A percentile compares a stretch with the other conserved stretches of the same genome.
Evolutionary conservation across 2,797 vertebrate species (phyloP).

Genomic region (Parauchenoglanis punctatus): DNA sequence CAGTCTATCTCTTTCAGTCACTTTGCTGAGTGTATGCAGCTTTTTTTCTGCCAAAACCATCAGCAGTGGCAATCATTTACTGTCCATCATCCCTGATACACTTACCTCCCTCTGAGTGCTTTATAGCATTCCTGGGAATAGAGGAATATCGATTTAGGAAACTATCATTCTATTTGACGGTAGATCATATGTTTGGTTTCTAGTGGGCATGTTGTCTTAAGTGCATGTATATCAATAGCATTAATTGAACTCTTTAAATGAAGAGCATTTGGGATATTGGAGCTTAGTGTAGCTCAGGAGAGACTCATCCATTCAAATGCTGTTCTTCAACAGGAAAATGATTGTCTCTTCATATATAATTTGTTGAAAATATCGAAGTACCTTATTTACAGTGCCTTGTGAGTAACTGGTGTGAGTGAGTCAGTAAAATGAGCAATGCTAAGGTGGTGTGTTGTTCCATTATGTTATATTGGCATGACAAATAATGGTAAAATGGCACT

Average conservation of each 20-base stretch:
- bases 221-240: conserved; percentile 21
- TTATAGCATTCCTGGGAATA: conserved; percentile 48
- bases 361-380: not conserved
- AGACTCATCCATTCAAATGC: not conserved
- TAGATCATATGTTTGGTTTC: conserved; percentile 23
- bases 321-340: not conserved
- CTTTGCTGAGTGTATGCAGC: conserved; percentile 17
- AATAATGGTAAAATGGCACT: not conserved
- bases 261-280: conserved; percentile 29
- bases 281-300: not conserved
- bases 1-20: not conserved
- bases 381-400: not conserved
- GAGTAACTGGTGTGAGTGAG: not conserved
- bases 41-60: conserved; percentile 37
- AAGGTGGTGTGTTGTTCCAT: too few relatives aligned
- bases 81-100: conserved; percentile 21
- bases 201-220: conserved; percentile 28
- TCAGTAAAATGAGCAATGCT: not conserved
- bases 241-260: conserved; percentile 34
- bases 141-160: conserved; percentile 50
- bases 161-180: conserved; percentile 27
- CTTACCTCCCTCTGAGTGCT: conserved; percentile 39
- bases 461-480: not conserved
- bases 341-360: not conserved
- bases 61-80: conserved; percentile 42